A percentile compares a stretch with the other conserved stretches of the same genome.
phyloP scores from a whole-genome alignment of 2,888 invertebrate species.

The Emesis russula region DNA sequence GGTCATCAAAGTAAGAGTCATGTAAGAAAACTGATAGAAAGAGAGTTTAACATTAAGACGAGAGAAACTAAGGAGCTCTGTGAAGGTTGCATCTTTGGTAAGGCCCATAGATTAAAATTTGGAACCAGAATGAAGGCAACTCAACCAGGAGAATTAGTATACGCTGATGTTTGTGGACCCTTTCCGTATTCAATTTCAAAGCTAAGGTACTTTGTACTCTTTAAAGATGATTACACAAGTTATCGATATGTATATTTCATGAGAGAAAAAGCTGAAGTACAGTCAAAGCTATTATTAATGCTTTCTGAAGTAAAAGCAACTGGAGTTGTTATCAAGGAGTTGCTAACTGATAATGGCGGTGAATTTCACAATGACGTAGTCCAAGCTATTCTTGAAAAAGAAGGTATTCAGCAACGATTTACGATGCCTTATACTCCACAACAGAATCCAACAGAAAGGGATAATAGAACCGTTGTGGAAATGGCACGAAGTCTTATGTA shows the following conservation, averaged over 20 bases:
- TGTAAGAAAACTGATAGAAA: conserved; percentile 1
- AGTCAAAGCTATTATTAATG: not conserved
- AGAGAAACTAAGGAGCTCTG: not conserved
- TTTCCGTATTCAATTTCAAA: conserved; percentile 11
- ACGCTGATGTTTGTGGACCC: conserved; percentile 29
- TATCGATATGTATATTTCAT: conserved; percentile 16
- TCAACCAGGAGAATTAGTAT: conserved; percentile 1
- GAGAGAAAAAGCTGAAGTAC: conserved; percentile 21
- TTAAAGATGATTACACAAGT: conserved; percentile 26
- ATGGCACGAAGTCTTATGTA: conserved; percentile 16
- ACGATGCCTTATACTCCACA: conserved; percentile 25
- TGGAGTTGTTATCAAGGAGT: not conserved
- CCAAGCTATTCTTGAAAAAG: not conserved
- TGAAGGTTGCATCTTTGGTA: conserved; percentile 26
- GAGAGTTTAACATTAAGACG: conserved; percentile 8
- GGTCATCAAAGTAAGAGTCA: conserved; percentile 22
- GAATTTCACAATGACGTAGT: conserved; percentile 12
- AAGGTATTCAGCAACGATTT: not conserved
- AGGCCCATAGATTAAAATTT: conserved; percentile 9
- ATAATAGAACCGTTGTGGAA: conserved; percentile 26
- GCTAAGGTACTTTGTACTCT: conserved; percentile 10
- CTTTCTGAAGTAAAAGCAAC: conserved; percentile 1
- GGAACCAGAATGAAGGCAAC: conserved; percentile 14
- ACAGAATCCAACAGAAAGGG: conserved; percentile 27
- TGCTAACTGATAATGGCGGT: conserved; percentile 20